A percentile compares a stretch with the other conserved stretches of the same genome.
phyloP scores from a whole-genome alignment of 2,797 vertebrate genomes.

The Protosalanx chinensis region DNA sequence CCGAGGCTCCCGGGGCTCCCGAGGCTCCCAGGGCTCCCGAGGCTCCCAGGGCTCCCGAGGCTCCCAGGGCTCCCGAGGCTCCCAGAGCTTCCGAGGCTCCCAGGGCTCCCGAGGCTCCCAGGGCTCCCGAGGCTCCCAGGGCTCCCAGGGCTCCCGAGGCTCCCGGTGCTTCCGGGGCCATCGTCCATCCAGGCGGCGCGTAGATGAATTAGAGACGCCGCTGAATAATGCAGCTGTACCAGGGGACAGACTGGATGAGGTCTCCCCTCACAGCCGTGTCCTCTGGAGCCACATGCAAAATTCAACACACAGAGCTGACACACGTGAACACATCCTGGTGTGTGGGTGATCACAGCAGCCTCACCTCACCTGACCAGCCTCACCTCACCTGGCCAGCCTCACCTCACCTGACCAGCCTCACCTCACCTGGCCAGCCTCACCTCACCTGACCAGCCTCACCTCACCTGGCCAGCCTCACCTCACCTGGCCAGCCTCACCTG shows the following conservation, averaged over 20 bases:
- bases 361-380: constrained; percentile 1
- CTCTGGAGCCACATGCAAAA: constrained; percentile 66
- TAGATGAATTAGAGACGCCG: constrained; percentile 72
- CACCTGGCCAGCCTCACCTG: not conserved
- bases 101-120: too few relatives aligned
- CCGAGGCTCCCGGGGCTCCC: not conserved
- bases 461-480: not conserved
- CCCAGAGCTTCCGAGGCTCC: too few relatives aligned
- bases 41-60: too few relatives aligned
- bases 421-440: too few relatives aligned
- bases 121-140: too few relatives aligned
- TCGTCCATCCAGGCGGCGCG: constrained; percentile 45
- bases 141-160: too few relatives aligned
- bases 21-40: too few relatives aligned
- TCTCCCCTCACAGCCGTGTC: constrained; percentile 70
- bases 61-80: too few relatives aligned
- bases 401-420: constrained; percentile 13
- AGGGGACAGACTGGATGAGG: constrained; percentile 68
- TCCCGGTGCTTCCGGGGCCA: constrained; percentile 4
- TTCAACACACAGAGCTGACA: constrained; percentile 52
- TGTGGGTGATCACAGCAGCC: constrained; percentile 26
- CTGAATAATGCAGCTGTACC: constrained; percentile 77
- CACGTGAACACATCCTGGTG: constrained; percentile 46
- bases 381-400: constrained; percentile 2
- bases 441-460: not conserved